Evolutionary conservation across 1,140 invertebrate species (phyloP), one percentile per base, ranked within the genome.

Genomic region (Radopholus similis): DNA sequence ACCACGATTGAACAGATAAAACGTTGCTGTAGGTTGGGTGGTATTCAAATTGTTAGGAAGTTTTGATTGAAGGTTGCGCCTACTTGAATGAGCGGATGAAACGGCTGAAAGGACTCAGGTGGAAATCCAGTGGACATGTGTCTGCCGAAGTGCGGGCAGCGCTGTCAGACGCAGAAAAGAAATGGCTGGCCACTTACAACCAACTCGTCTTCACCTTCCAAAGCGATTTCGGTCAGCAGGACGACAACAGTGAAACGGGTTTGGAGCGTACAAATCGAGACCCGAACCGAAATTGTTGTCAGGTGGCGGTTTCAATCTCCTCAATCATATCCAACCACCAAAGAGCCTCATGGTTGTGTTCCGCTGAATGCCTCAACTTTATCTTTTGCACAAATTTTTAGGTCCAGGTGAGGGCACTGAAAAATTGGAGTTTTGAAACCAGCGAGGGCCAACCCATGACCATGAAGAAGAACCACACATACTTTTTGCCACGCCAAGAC

Each of bases 371-470:
- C 5, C 34, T 9, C n/a, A 9, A 44, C 8, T n/a, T 5, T 15
- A 9, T 44, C 40, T 59, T 40, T 58, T 13, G n/a, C 6, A 2
- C 5, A 1, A 23, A 11, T 26, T 66, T 60, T 9, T 15, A 74
- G 57, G 70, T 64, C 18, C 32, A 74, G 38, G 70, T 64, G 8
- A 85, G 90, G 34, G 95, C 92, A 83, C 78, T 95, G 28, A 84
- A 87, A 47, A 92, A 97, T 84, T 93, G 94, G 0, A 91, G 91
- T 83, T 89, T 93, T 79, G 93, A 97, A 83, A 86, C 94, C 15
- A 92, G 92, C 78, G 90, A 94, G 86, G 95, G 94, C 38, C 89
- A 91, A 80, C 87, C 90, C 0, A 87, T 97, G 26, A 86, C 90
- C 58, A 84, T 97, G 1, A 92, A 91, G 83, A 93, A 93, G 83